Evolutionary conservation across 2,797 vertebrate genomes (phyloP), one percentile per base, ranked within the genome.

Genomic region (Paramormyrops hopkinsi): DNA sequence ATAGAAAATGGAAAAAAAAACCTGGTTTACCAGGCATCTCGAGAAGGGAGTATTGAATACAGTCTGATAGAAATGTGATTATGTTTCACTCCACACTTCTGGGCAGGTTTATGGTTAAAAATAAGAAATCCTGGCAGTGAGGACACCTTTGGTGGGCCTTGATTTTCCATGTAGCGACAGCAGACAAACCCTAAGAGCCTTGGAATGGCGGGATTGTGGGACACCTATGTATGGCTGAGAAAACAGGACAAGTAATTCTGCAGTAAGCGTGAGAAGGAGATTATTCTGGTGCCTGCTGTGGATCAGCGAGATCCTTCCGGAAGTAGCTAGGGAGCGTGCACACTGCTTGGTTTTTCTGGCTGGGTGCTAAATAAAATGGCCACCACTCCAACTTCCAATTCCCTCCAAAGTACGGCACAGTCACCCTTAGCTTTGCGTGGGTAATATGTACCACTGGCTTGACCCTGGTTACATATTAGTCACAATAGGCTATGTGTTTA

Each of bases 211-310:
- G 69, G 88, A 85, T 90, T 56, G 86, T 92, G 91, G 92, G 89
- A 89, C 88, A 91, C 73, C 69, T 92, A 92, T 87, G 88, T 86
- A 89, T 92, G 92, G 92, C 92, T 93, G 91, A 88, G 91, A 91
- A 93, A 91, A 89, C 89, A 92, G 91, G 93, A 92, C 91, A 92
- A 91, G 91, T 91, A 91, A 92, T 93, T 93, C 59, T 91, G 86
- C 91, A 92, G 89, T 94, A 93, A 94, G 93, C 85, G 65, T 92
- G 93, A 94, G 94, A 92, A 89, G 90, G 92, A 93, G 94, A 95
- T 94, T 94, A 94, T 92, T 94, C 90, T 92, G 85, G 91, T 82
- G 89, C 92, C 90, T 92, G 92, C 91, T 90, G 88, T 92, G 93
- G 91, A 94, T 94, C 94, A 92, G 62, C 65, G 79, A 89, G 91